Percentiles rank a stretch among this genome's conserved stretches.
phyloP scores from a whole-genome alignment of 2,113 vertebrate genomes.

The Anseranas semipalmata region DNA sequence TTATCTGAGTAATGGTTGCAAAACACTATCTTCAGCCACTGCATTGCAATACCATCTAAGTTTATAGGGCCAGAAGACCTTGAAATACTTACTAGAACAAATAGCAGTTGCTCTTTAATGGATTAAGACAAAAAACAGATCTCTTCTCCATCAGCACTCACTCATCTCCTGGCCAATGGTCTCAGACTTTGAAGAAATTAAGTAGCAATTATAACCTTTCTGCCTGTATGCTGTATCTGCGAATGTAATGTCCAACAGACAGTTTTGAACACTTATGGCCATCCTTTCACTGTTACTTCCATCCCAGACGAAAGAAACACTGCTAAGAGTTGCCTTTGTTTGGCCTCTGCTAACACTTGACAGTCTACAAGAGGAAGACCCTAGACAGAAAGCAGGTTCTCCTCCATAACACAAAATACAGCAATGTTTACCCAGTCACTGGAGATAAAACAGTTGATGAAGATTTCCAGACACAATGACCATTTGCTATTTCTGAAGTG shows the following conservation, averaged over 20 bases:
- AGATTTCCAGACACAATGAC: not conserved
- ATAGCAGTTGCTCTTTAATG: not conserved
- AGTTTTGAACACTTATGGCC: not conserved
- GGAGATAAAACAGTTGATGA: not conserved
- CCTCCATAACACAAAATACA: not conserved
- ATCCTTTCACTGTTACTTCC: not conserved
- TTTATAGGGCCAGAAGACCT: not conserved
- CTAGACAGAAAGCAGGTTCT: not conserved
- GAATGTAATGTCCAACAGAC: not conserved
- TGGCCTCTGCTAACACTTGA: not conserved
- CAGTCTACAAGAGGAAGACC: not conserved
- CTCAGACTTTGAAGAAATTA: not conserved
- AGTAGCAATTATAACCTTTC: accelerated
- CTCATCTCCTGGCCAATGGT: not conserved
- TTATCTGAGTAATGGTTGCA: not conserved
- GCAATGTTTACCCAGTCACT: not conserved
- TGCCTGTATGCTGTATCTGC: accelerated
- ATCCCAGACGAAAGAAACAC: not conserved
- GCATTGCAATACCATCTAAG: not conserved
- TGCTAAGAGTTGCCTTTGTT: not conserved
- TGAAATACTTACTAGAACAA: not conserved
- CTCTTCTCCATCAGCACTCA: not conserved
- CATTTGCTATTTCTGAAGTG: not conserved
- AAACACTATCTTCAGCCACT: not conserved
- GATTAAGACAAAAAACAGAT: not conserved